These are phyloP conservation scores for Pseudopodoces humilis DNA, from an alignment of 2,113 vertebrate genomes.

Conservation along the genomic window DNA sequence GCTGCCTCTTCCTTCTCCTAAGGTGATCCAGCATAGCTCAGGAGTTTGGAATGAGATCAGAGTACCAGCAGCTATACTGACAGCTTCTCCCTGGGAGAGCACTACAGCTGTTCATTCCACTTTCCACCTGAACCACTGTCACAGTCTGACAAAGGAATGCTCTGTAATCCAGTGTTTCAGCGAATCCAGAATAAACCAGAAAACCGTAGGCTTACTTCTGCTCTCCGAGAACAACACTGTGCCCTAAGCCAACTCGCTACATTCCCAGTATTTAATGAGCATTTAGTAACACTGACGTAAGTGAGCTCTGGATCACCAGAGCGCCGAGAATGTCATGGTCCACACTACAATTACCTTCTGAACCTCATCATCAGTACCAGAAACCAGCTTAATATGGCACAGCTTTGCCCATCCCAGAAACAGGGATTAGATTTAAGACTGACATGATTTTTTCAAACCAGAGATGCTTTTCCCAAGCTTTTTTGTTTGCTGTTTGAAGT, in stretches of 20 bases:
- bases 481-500: not conserved
- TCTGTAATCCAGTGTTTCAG: not conserved
- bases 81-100: not conserved
- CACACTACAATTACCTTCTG: not conserved
- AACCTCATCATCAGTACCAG: not conserved
- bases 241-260: not conserved
- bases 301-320: not conserved
- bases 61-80: not conserved
- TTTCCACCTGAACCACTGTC: not conserved
- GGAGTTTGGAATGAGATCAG: conserved; percentile 3
- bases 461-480: not conserved
- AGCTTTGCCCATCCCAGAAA: not conserved
- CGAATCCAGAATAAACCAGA: not conserved
- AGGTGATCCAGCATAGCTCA: not conserved
- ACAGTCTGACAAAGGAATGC: not conserved
- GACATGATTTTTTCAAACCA: not conserved
- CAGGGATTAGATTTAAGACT: conserved; percentile 45
- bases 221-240: not conserved
- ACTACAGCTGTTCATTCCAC: not conserved
- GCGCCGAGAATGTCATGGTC: not conserved
- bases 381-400: not conserved
- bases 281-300: not conserved
- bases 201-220: not conserved
- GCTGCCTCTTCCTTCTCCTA: not conserved
- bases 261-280: not conserved